These are phyloP conservation scores for Drosophila tristis DNA, from an alignment of 1,140 invertebrate species.

Conservation along the genomic window DNA sequence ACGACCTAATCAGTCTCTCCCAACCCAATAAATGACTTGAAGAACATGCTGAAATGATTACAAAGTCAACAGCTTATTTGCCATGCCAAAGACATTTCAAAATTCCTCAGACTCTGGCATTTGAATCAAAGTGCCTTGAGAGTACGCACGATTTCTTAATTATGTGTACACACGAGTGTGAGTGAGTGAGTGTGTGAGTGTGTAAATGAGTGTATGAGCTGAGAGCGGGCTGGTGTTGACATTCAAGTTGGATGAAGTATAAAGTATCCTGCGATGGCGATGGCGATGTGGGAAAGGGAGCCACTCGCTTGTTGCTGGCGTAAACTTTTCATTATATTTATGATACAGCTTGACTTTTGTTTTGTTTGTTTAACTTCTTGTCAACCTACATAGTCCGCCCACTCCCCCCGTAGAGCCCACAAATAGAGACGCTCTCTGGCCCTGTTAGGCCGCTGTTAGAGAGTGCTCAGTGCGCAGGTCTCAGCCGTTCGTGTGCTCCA, in stretches of 20 bases:
- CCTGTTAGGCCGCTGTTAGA: conserved; percentile 45
- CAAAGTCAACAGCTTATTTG: conserved; percentile 75
- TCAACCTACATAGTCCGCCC: conserved; percentile 61
- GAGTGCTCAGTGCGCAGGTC: conserved; percentile 52
- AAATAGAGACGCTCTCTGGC: not conserved
- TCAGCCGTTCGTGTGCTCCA: conserved; percentile 55
- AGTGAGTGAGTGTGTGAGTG: not conserved
- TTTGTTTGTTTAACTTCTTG: conserved; percentile 79
- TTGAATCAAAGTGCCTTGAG: conserved; percentile 52
- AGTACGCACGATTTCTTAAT: conserved; percentile 68
- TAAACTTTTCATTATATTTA: conserved; percentile 69
- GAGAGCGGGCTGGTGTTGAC: conserved; percentile 43
- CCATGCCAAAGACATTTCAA: conserved; percentile 56
- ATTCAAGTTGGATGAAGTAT: conserved; percentile 55
- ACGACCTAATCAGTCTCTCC: conserved; percentile 38
- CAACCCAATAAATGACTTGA: conserved; percentile 50
- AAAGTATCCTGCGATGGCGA: conserved; percentile 22
- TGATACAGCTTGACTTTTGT: conserved; percentile 76
- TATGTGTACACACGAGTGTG: conserved; percentile 66
- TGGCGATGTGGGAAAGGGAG: conserved; percentile 6
- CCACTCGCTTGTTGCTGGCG: conserved; percentile 57
- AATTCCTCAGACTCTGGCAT: conserved; percentile 32
- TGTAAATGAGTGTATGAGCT: conserved; percentile 12
- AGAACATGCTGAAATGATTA: conserved; percentile 70
- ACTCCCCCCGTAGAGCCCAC: not conserved